phyloP scores from a whole-genome alignment of 2,888 invertebrate genomes.

The Diachrysia chrysitis region DNA sequence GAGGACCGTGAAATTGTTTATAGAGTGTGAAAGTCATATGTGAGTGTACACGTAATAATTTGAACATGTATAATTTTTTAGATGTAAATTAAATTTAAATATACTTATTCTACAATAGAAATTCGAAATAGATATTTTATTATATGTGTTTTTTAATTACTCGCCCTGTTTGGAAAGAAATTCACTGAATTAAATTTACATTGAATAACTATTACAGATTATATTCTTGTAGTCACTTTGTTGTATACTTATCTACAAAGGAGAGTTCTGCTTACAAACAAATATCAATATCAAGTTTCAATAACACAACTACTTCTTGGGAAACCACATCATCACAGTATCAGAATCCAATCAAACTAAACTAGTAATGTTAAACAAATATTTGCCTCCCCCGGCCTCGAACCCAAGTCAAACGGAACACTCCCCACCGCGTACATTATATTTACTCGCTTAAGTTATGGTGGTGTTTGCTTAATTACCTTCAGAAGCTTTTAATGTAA shows the following conservation, averaged over 20 bases:
- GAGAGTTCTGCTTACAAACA: too few relatives aligned
- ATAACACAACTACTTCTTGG: neutral
- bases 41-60: neutral
- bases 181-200: too few relatives aligned
- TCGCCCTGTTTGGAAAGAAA: too few relatives aligned
- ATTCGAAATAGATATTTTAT: too few relatives aligned
- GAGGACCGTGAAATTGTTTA: neutral
- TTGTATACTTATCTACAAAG: too few relatives aligned
- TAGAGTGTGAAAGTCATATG: neutral
- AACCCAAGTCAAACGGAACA: constrained; percentile 13
- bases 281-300: neutral
- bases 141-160: too few relatives aligned
- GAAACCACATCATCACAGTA: neutral
- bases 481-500: neutral
- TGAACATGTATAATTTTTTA: too few relatives aligned
- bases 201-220: too few relatives aligned
- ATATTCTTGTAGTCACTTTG: too few relatives aligned
- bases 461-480: constrained; percentile 9
- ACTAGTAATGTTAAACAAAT: constrained; percentile 13
- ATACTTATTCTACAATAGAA: too few relatives aligned
- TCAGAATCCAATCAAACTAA: constrained; percentile 23
- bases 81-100: neutral
- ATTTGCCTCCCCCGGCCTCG: constrained; percentile 12
- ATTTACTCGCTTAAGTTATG: constrained; percentile 2
- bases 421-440: neutral